Evolutionary conservation across 2,888 invertebrate species (phyloP).

Genomic region (Branchellion lobata): DNA sequence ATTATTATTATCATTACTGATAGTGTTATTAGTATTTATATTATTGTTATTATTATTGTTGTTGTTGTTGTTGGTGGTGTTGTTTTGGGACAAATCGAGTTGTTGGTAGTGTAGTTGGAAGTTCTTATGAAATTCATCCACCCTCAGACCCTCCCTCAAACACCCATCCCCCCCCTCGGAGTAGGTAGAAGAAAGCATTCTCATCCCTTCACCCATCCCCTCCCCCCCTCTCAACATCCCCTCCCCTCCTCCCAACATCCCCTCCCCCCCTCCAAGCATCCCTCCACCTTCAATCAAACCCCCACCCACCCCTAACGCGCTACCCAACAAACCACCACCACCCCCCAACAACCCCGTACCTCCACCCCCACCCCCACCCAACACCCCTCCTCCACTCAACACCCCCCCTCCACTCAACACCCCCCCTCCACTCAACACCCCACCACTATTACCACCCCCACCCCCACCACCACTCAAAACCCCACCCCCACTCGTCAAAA

Average conservation of each 20-base stretch:
- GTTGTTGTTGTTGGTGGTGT: not conserved
- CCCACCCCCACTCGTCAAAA: not conserved
- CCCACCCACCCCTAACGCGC: not conserved
- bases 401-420: slow-evolving; percentile 3
- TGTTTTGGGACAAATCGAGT: not conserved
- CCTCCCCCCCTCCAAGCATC: no score
- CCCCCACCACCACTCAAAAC: not conserved
- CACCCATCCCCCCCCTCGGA: no score
- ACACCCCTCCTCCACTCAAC: not conserved
- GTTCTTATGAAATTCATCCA: no score
- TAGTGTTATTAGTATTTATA: no score
- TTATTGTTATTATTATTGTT: no score
- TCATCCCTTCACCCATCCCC: no score
- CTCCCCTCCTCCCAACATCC: no score
- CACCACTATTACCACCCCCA: not conserved
- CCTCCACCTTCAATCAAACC: not conserved
- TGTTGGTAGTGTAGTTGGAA: not conserved
- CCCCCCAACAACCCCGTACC: not conserved
- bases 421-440: not conserved
- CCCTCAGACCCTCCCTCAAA: not conserved
- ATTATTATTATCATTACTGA: no score
- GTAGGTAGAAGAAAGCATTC: no score
- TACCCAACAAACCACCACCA: not conserved
- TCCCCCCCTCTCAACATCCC: no score
- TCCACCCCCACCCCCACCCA: not conserved